These are phyloP conservation scores for Dipodomys spectabilis DNA, from an alignment of 2,113 vertebrate genomes.

Conservation along the genomic window DNA sequence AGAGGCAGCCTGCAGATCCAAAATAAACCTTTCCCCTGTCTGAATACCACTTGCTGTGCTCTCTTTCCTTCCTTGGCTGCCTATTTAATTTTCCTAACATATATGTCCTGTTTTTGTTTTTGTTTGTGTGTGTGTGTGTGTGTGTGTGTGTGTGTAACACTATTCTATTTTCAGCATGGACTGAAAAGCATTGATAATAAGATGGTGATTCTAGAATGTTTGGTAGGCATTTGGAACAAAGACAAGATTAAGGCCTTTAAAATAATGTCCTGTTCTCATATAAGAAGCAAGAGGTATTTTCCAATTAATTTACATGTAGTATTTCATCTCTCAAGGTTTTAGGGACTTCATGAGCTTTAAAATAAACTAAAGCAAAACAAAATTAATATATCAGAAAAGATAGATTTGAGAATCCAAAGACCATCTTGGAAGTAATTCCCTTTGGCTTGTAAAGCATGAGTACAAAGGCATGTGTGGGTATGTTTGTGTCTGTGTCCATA, in stretches of 20 bases:
- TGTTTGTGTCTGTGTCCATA: too few relatives aligned
- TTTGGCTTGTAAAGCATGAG: neutral
- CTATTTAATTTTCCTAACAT: too few relatives aligned
- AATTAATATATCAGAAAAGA: neutral
- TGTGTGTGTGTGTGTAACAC: too few relatives aligned
- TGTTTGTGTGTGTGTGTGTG: too few relatives aligned
- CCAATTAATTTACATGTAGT: neutral
- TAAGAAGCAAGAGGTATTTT: neutral
- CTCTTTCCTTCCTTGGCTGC: too few relatives aligned
- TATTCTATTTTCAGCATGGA: neutral
- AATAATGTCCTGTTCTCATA: neutral
- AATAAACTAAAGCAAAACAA: neutral
- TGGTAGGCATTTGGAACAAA: neutral
- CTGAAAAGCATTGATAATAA: neutral
- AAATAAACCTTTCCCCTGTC: too few relatives aligned
- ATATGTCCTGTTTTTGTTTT: too few relatives aligned
- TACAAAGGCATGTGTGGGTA: neutral
- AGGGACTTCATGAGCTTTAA: neutral
- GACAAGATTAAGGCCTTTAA: neutral
- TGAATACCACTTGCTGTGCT: too few relatives aligned
- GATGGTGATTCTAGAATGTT: neutral
- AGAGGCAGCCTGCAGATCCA: too few relatives aligned
- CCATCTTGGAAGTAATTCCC: neutral
- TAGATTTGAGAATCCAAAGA: constrained; percentile 12
- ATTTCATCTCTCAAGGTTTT: neutral